These are phyloP conservation scores for Corythaeola cristata DNA, from an alignment of 2,113 vertebrate genomes.

Conservation along the genomic window DNA sequence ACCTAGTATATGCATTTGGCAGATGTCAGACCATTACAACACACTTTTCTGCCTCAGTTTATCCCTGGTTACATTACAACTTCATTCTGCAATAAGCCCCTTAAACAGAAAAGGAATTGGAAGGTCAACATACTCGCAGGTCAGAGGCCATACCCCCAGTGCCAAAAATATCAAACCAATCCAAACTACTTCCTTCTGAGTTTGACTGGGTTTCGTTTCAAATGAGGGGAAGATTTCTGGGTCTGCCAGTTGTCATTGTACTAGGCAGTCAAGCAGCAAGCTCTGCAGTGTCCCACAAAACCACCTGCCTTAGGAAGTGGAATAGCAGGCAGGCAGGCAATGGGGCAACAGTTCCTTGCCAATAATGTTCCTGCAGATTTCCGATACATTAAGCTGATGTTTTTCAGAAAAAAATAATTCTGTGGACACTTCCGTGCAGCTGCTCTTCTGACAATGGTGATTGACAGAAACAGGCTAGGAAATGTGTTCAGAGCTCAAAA, in stretches of 20 bases:
- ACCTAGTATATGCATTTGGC: not conserved
- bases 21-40: not conserved
- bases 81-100: not conserved
- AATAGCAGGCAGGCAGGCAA: not conserved
- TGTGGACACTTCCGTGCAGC: slow-evolving; percentile 23
- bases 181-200: not conserved
- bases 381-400: not conserved
- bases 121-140: not conserved
- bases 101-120: not conserved
- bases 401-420: slow-evolving; percentile 6
- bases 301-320: not conserved
- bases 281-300: not conserved
- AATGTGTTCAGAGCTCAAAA: not conserved
- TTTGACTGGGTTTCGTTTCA: not conserved
- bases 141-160: not conserved
- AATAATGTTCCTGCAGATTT: not conserved
- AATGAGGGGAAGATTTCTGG: fast-evolving
- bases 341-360: not conserved
- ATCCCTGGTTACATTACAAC: not conserved
- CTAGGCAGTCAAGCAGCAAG: not conserved
- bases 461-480: not conserved
- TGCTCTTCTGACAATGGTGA: slow-evolving; percentile 5
- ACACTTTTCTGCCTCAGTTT: fast-evolving
- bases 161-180: not conserved
- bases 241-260: not conserved